Conservation (phyloP, 2,888 invertebrate genomes). For the Mechanitis mazaeus region DNA sequence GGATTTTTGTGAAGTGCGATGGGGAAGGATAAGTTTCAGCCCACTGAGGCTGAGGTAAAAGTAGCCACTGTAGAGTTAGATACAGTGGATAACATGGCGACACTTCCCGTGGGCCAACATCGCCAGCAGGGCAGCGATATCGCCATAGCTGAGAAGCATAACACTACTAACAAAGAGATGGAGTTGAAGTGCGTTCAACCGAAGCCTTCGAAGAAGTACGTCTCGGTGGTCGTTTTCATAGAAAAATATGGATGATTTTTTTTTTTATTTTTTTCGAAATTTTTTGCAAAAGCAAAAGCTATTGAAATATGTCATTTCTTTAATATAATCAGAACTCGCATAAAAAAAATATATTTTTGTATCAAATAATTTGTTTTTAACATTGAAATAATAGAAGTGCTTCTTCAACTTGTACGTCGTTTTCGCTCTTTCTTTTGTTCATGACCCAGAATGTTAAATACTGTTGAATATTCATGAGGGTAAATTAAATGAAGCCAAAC, state of each 20-base stretch:
- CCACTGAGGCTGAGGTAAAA: constrained; percentile 85
- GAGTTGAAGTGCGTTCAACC: constrained; percentile 90
- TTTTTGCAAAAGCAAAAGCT: not conserved
- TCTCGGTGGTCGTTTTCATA: constrained; percentile 15
- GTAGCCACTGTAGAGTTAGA: constrained; percentile 93
- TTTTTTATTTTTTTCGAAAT: constrained; percentile 22
- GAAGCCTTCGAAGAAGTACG: constrained; percentile 89
- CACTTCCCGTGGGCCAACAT: constrained; percentile 88
- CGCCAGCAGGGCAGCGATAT: constrained; percentile 81
- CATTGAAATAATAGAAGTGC: constrained; percentile 12
- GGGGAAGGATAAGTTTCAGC: constrained; percentile 73
- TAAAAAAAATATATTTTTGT: not conserved
- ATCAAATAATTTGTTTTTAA: not conserved
- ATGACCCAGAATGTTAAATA: constrained; percentile 24
- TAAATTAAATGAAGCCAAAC: not conserved
- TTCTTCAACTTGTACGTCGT: constrained; percentile 11
- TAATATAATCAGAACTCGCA: not conserved
- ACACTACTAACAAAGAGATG: constrained; percentile 90
- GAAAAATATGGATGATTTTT: too few species aligned
- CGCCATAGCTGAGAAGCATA: constrained; percentile 87
- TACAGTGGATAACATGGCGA: constrained; percentile 92
- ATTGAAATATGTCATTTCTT: constrained; percentile 4
- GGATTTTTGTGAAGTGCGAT: constrained; percentile 45
- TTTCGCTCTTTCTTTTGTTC: constrained; percentile 25
- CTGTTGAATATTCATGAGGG: constrained; percentile 7